Percentiles rank a stretch among this genome's conserved stretches.
Evolutionary conservation across 2,888 invertebrate species (phyloP).

Genomic region (Euplexia lucipara): DNA sequence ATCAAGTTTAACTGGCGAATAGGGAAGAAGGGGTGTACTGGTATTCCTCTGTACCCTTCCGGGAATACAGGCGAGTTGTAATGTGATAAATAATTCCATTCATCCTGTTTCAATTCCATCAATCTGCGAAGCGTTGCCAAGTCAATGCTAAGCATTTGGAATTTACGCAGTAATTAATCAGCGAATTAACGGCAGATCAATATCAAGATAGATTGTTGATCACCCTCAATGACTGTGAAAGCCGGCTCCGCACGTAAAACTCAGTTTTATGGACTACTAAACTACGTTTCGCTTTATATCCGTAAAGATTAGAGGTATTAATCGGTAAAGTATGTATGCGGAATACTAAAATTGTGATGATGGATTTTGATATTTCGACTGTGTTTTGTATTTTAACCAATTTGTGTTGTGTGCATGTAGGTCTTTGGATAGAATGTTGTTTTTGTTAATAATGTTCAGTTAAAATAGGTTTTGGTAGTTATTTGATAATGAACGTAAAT

Average conservation of each 20-base stretch:
- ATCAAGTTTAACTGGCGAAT: too few species aligned
- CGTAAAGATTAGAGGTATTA: constrained; percentile 34
- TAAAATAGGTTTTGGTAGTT: too few species aligned
- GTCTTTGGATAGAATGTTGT: too few species aligned
- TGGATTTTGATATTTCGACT: constrained; percentile 6
- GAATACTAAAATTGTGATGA: neutral
- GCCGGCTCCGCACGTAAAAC: constrained; percentile 29
- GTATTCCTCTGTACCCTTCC: too few species aligned
- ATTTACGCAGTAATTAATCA: constrained; percentile 67
- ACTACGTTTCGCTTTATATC: constrained; percentile 27
- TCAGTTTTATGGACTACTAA: constrained; percentile 46
- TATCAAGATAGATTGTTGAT: constrained; percentile 60
- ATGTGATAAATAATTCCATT: constrained; percentile 15
- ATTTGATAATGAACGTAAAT: too few species aligned
- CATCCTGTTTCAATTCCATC: constrained; percentile 12
- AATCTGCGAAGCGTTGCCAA: constrained; percentile 33
- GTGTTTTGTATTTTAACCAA: too few species aligned
- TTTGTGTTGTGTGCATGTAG: too few species aligned
- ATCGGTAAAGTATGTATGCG: neutral
- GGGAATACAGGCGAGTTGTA: neutral
- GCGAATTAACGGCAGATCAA: constrained; percentile 65
- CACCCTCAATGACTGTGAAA: constrained; percentile 35
- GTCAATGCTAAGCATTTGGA: constrained; percentile 43
- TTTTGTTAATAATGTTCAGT: too few species aligned
- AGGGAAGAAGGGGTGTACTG: too few species aligned